Base-by-base conservation (phyloP, 1,140 invertebrate genomes). In the Xylocopa sonorina region DNA sequence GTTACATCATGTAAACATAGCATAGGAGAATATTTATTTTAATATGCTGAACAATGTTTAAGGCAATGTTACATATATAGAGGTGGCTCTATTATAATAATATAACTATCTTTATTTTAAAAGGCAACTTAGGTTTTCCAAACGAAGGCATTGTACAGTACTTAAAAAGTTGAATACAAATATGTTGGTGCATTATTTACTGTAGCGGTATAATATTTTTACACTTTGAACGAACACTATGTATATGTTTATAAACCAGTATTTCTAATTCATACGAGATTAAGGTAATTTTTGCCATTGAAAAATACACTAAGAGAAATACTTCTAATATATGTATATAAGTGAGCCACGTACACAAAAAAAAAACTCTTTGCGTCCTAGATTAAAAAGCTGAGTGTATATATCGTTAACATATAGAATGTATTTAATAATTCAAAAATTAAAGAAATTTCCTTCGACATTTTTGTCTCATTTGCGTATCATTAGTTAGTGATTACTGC, bases 21-120 rank as follows among this genome's bases (percentile, higher is more conserved):
- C 84, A 88, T 87, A 90, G 80, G 87, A 88, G 86, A n/a, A 90
- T 91, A 91, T 91, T 92, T 92, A 90, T 92, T 91, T 91, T 92
- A 89, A 89, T 91, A 92, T 88, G 86, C 82, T 89, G 85, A 75
- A 83, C 73, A 80, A n/a, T 82, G 67, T 83, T 87, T 83, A 74
- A 83, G 74, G 82, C 85, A 88, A 85, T 83, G 87, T 89, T 89
- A 88, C 86, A 60, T 90, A 60, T 90, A 83, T 90, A 90, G 86
- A 85, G 85, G 90, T 90, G 84, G 84, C 84, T 89, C 87, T 87
- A 88, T 80, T 88, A 78, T 71, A 82, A 85, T 78, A 81, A 76
- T 71, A 66, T 69, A 79, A 72, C 16, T 43, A 67, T 71, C 63
- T 82, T 82, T 68, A 46, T 34, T 81, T 86, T 67, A 81, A 72